Conservation (phyloP, 2,888 invertebrate species). For the Cataglyphis rosenhaueri region DNA sequence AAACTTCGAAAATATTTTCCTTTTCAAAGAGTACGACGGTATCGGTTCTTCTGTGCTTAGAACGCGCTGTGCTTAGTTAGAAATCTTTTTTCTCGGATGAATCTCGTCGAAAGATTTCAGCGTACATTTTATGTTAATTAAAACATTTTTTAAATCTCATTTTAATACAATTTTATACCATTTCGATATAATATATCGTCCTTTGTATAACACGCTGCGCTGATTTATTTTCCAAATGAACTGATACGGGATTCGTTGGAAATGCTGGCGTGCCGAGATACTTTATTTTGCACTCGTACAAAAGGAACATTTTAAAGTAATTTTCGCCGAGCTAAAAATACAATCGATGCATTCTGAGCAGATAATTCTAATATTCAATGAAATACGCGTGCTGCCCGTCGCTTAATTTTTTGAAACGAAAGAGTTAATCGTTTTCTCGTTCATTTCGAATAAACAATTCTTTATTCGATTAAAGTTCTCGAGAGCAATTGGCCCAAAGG, state of each 20-base stretch:
- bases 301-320: conserved; percentile 46
- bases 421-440: conserved; percentile 22
- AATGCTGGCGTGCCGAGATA: conserved; percentile 43
- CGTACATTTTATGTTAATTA: conserved; percentile 13
- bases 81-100: not conserved
- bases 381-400: conserved; percentile 40
- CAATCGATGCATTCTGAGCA: conserved; percentile 37
- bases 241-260: conserved; percentile 27
- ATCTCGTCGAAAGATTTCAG: not conserved
- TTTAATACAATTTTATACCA: not conserved
- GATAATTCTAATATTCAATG: conserved; percentile 55
- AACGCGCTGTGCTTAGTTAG: not conserved
- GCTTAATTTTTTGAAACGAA: conserved; percentile 54
- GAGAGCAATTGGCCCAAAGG: conserved; percentile 48
- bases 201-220: not conserved
- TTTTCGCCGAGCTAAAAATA: conserved; percentile 46
- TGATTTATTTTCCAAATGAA: conserved; percentile 14
- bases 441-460: not conserved
- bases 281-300: conserved; percentile 59
- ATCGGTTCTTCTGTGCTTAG: conserved; percentile 14
- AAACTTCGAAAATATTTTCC: conserved; percentile 39
- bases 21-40: not conserved
- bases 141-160: not conserved
- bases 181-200: not conserved
- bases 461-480: conserved; percentile 37